phyloP scores from a whole-genome alignment of 1,140 invertebrate species.

The Patella vulgata region DNA sequence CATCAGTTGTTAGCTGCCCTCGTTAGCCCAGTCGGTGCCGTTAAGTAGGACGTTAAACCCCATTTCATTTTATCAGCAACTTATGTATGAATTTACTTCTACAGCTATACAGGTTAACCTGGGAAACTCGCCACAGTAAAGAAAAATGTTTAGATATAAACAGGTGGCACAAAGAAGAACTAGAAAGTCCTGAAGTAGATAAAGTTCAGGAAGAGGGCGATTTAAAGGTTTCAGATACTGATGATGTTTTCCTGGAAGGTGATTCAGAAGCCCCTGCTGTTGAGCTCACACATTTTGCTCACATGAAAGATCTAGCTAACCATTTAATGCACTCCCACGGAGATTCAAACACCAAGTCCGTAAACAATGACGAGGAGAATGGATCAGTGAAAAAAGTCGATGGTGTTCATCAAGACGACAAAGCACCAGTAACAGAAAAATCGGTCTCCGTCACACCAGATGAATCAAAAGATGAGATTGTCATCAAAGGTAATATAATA shows the following conservation, averaged over 20 bases:
- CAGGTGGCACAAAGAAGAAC: conserved; percentile 15
- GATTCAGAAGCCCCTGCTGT: background rate
- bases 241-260: background rate
- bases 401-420: too few relatives aligned
- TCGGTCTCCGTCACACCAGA: too few relatives aligned
- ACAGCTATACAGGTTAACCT: conserved; percentile 67
- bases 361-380: background rate
- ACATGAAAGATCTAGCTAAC: background rate
- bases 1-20: too few relatives aligned
- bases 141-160: conserved; percentile 61
- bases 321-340: background rate
- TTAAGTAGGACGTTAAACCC: too few relatives aligned
- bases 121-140: conserved; percentile 63
- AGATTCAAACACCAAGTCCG: background rate
- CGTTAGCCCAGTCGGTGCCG: too few relatives aligned
- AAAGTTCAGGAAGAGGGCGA: background rate
- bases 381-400: too few relatives aligned
- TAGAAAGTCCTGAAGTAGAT: background rate
- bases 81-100: too few relatives aligned
- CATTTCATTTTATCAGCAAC: too few relatives aligned
- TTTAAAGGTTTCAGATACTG: too few relatives aligned
- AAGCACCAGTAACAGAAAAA: too few relatives aligned
- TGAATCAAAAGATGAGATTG: too few relatives aligned
- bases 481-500: background rate
- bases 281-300: background rate